Evolutionary conservation across 2,797 vertebrate species (phyloP), one percentile per base, ranked within the genome.

Genomic region (Vespertilio murinus): DNA sequence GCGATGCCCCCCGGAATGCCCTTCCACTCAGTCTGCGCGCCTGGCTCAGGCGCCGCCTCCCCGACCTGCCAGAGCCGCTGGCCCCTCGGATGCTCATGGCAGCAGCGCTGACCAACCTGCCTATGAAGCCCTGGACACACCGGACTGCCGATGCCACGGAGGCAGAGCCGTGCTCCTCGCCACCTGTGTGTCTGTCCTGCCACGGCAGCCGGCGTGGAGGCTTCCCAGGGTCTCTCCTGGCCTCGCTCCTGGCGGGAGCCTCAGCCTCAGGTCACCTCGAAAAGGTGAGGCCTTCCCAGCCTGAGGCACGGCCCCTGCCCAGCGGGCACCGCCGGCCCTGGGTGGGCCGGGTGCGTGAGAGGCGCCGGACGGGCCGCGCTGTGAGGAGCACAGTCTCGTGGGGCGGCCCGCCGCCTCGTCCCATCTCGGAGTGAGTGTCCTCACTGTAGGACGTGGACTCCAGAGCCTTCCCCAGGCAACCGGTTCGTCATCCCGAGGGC

Each of bases 381-480:
- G 20, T 23, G 52, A 42, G 16, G n/a, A 52, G 12, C 71, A 38
- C 2, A 2, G n/a, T 17, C 80, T 10, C 3, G 18, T n/a, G 3
- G n/a, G 49, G 5, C 2, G 12, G 30, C 16, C 14, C 9, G 4
- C 14, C 3, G n/a, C 33, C 2, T 38, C 1, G 17, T 1, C 45
- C 56, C 20, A 0, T 54, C 28, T 13, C 16, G 5, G 3, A 59
- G 69, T 1, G 3, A 59, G 69, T 1, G 12, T 16, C 1, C 0
- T 8, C 49, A 2, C 22, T 0, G 0, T 5, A 30, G 49, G 42
- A 2, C 16, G 0, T 0, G 45, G n/a, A 5, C 40, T 8, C 18
- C 12, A 3, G 45, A 52, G 49, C 59, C 65, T 70, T 77, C 56
- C 75, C 14, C 65, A 11, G 38, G 33, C 30, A 8, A 54, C 7